Percentiles rank a stretch among this genome's conserved stretches.
Conservation (phyloP, 2,888 invertebrate species). For the Drosophila paucipuncta region DNA sequence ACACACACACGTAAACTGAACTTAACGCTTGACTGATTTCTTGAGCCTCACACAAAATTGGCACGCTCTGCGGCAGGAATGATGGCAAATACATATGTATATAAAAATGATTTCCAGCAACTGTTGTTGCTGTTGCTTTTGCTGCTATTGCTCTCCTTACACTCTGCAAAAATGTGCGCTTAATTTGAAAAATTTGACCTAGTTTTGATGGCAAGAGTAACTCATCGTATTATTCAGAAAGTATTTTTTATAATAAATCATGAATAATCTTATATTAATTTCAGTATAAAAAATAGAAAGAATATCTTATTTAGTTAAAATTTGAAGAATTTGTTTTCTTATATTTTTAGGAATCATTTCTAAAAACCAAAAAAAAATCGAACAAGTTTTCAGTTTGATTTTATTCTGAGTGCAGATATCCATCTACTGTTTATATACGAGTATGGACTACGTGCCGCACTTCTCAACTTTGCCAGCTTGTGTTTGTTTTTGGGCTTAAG, state of each 20-base stretch:
- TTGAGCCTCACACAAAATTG: conserved; percentile 66
- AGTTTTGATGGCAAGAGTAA: neutral
- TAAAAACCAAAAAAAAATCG: neutral
- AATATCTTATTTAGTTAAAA: neutral
- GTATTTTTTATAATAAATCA: too few relatives aligned
- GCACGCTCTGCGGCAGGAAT: conserved; percentile 44
- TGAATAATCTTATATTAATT: neutral
- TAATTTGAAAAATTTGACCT: neutral
- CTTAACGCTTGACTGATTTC: conserved; percentile 77
- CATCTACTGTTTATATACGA: conserved; percentile 61
- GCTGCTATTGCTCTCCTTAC: conserved; percentile 1
- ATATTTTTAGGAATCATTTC: neutral
- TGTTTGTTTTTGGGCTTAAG: conserved; percentile 47
- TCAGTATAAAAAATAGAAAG: neutral
- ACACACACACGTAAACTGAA: conserved; percentile 25
- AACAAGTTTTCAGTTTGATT: neutral
- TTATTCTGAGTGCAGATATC: conserved; percentile 40
- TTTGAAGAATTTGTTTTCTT: neutral
- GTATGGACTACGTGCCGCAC: conserved; percentile 57
- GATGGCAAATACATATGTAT: conserved; percentile 10
- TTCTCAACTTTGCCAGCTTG: conserved; percentile 14
- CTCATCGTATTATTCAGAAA: neutral
- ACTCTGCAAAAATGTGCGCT: neutral
- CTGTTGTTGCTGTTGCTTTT: conserved; percentile 16
- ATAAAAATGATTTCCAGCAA: conserved; percentile 57